These are phyloP conservation scores for Caenorhabditis becei DNA, from an alignment of 2,888 invertebrate species.

Conservation along the genomic window DNA sequence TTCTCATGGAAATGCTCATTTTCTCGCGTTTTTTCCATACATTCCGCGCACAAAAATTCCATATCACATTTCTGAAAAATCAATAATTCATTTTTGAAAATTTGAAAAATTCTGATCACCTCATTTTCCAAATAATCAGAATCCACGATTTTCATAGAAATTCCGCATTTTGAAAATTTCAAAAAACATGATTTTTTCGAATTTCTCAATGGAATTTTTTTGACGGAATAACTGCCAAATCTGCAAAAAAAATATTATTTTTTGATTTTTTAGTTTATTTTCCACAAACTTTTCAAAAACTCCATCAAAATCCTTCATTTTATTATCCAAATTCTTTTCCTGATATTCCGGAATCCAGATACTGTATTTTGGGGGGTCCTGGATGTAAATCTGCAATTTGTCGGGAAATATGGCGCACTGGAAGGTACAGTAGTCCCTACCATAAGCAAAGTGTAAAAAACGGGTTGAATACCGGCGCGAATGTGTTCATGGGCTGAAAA, in stretches of 20 bases:
- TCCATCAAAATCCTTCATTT: neutral
- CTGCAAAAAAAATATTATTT: neutral
- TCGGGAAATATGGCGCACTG: neutral
- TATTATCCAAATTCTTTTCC: no score
- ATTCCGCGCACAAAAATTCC: neutral
- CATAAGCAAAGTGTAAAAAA: neutral
- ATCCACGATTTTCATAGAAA: neutral
- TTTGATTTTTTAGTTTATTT: neutral
- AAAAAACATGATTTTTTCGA: neutral
- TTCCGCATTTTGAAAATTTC: slow-evolving; percentile 1
- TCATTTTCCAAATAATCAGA: neutral
- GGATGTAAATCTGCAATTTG: neutral
- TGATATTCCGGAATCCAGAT: neutral
- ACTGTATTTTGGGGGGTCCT: neutral
- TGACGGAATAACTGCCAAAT: neutral
- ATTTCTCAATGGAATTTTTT: slow-evolving; percentile 1
- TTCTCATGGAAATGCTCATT: neutral
- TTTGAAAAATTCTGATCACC: neutral
- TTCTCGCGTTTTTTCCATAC: neutral
- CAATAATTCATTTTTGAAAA: neutral
- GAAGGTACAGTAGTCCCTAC: neutral
- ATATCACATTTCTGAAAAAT: neutral
- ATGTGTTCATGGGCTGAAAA: neutral
- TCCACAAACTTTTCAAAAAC: neutral
- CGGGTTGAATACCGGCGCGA: neutral